Percentiles rank a stretch among this genome's conserved stretches.
phyloP scores from a whole-genome alignment of 2,888 invertebrate genomes.

The Platycheirus albimanus region DNA sequence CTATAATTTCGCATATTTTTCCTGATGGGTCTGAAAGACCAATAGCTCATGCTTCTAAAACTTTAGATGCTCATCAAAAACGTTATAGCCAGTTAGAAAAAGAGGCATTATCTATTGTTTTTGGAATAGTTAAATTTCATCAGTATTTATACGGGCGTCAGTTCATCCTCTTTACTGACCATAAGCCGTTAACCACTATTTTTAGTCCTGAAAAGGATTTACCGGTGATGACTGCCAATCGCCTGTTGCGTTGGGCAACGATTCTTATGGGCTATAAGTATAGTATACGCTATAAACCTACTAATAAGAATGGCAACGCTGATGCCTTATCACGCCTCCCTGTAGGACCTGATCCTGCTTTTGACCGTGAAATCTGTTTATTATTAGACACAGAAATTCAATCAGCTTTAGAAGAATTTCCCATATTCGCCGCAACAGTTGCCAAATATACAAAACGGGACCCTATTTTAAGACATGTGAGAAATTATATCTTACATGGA shows the following conservation, averaged over 20 bases:
- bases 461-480: not conserved
- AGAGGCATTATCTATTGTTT: constrained; percentile 23
- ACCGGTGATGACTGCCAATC: not conserved
- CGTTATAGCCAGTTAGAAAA: constrained; percentile 39
- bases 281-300: constrained; percentile 1
- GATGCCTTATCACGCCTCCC: constrained; percentile 8
- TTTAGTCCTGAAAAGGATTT: constrained; percentile 3
- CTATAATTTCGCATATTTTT: constrained; percentile 22
- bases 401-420: too few species aligned
- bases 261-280: constrained; percentile 1
- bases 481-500: not conserved
- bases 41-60: constrained; percentile 30
- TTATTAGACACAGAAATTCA: too few species aligned
- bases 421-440: too few species aligned
- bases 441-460: constrained; percentile 1
- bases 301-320: not conserved
- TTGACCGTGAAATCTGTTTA: not conserved
- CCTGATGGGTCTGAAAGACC: not conserved
- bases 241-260: not conserved
- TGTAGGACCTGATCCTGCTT: not conserved
- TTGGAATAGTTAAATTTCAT: constrained; percentile 27
- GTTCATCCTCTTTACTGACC: constrained; percentile 8
- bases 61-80: constrained; percentile 23
- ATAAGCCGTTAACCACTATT: constrained; percentile 4
- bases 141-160: constrained; percentile 14